Evolutionary conservation across 2,797 vertebrate genomes (phyloP).

Genomic region (Hyperoplus lanceolatus): DNA sequence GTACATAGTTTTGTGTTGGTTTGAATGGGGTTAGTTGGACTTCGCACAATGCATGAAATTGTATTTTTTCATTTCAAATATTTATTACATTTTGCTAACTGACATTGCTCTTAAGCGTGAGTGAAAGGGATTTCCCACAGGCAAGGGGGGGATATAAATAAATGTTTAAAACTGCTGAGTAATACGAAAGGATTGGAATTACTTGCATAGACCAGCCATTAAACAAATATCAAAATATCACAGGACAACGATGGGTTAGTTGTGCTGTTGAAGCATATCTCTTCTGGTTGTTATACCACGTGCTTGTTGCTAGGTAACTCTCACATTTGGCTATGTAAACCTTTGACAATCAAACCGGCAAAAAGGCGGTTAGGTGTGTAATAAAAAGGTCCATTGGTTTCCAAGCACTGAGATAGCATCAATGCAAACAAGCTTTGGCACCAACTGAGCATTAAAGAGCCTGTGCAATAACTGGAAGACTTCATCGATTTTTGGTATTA

Average conservation of each 20-base stretch:
- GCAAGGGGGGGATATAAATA: not conserved
- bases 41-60: not conserved
- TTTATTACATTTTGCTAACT: conserved; percentile 12
- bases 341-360: conserved; percentile 21
- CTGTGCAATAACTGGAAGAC: not conserved
- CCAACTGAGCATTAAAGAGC: conserved; percentile 1
- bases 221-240: conserved; percentile 22
- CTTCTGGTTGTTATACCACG: conserved; percentile 24
- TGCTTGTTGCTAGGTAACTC: conserved; percentile 48
- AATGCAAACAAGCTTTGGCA: conserved; percentile 2
- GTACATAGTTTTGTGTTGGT: not conserved
- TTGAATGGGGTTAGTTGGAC: too few relatives aligned
- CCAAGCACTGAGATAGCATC: conserved; percentile 11
- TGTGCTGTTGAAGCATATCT: conserved; percentile 29
- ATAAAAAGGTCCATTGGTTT: conserved; percentile 28
- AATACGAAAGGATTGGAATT: not conserved
- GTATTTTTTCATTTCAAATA: not conserved
- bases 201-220: not conserved
- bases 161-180: not conserved
- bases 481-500: not conserved
- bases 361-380: conserved; percentile 15
- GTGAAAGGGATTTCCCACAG: conserved; percentile 10
- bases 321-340: conserved; percentile 57
- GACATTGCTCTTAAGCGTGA: not conserved
- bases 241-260: not conserved